Percentiles rank a stretch among this genome's conserved stretches.
Conservation (phyloP, 2,888 invertebrate species). For the Drosophila gaucha region DNA sequence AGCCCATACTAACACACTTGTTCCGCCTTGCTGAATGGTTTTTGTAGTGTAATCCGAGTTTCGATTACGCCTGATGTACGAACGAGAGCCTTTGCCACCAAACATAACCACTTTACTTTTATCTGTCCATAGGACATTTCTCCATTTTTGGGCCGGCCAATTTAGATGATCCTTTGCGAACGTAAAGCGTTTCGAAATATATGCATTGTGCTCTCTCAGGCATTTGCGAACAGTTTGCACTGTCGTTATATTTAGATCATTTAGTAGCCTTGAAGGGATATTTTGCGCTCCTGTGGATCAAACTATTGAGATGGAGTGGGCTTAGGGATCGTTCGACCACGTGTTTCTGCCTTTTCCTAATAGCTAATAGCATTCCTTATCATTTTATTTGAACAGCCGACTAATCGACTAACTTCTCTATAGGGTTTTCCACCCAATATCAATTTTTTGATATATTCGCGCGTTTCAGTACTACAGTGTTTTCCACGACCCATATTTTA, state of each 20-base stretch:
- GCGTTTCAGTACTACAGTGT: not conserved
- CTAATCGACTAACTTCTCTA: not conserved
- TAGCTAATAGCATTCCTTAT: not conserved
- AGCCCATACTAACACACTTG: not conserved
- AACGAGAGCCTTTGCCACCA: too few species aligned
- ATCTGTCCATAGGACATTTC: not conserved
- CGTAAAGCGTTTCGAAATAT: not conserved
- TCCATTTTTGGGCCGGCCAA: not conserved
- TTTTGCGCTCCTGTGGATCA: not conserved
- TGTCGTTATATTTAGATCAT: not conserved
- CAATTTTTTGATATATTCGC: not conserved
- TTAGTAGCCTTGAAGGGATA: not conserved
- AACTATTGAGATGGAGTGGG: not conserved
- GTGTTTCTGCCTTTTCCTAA: not conserved
- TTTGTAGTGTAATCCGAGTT: not conserved
- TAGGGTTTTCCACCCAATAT: not conserved
- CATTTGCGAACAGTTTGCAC: not conserved
- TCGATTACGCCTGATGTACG: not conserved
- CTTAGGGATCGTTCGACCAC: not conserved
- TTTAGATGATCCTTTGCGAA: not conserved
- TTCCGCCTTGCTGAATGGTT: too few species aligned
- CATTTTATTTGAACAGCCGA: not conserved
- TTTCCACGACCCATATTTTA: conserved; percentile 1
- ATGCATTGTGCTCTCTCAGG: not conserved
- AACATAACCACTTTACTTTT: not conserved